These are phyloP conservation scores for Autographa pulchrina DNA, from an alignment of 2,888 invertebrate species.

Conservation along the genomic window DNA sequence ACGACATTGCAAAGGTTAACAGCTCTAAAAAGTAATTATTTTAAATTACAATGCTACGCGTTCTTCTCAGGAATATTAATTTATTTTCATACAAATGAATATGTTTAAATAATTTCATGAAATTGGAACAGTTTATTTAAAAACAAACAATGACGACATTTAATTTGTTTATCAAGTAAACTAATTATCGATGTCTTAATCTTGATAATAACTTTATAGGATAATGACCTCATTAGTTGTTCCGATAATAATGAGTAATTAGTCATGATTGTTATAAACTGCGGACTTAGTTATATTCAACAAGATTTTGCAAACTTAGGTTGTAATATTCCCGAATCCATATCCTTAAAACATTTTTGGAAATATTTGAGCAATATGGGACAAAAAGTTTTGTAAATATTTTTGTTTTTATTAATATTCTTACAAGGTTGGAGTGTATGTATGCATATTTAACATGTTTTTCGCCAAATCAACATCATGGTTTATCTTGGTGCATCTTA, in stretches of 20 bases:
- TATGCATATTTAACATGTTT: neutral
- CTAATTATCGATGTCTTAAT: constrained; percentile 26
- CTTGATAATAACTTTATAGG: constrained; percentile 35
- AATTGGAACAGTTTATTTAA: neutral
- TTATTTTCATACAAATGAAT: neutral
- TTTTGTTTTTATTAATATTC: neutral
- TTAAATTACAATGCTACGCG: too few relatives aligned
- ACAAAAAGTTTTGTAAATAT: neutral
- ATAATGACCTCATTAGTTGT: constrained; percentile 32
- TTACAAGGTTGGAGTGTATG: neutral
- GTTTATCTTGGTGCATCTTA: neutral
- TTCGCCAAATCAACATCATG: neutral
- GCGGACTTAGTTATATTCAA: neutral
- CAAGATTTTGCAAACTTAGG: neutral
- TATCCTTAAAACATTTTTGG: neutral
- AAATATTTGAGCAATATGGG: neutral
- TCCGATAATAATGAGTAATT: constrained; percentile 10
- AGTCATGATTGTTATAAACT: neutral
- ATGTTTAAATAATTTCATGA: neutral
- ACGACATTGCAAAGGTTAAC: too few relatives aligned
- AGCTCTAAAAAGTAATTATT: too few relatives aligned
- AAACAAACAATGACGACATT: constrained; percentile 10
- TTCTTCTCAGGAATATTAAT: too few relatives aligned
- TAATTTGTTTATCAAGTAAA: constrained; percentile 25
- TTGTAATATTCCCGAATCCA: neutral